Base-by-base conservation (phyloP, 1,140 invertebrate genomes). In the Caenorhabditis brenneri region DNA sequence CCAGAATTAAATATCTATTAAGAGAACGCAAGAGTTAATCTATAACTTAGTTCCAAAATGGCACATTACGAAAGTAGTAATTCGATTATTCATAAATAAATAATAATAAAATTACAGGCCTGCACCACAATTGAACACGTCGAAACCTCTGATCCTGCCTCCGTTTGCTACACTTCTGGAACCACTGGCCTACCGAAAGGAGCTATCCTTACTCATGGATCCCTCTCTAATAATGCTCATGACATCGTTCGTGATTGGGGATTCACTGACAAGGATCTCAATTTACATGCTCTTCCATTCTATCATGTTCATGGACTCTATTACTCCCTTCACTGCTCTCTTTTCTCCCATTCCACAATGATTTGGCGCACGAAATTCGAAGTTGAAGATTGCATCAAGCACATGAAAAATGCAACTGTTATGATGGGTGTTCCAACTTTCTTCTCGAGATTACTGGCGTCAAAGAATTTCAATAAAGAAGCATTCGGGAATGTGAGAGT, bases 301-400 rank as follows among this genome's bases (percentile, higher is more conserved):
- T 91, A 90, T 79, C 89, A 90, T 49, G 88, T 90, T n/a, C 89
- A 90, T 58, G 89, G 89, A 39, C 74, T 90, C 74, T 88, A 89
- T 65, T 85, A 90, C 39, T 85, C 86, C 31, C 74, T 91, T 29
- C 85, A 86, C 36, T 88, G 86, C 53, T 88, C 87, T 9, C 55
- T 90, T 7, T 80, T 90, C 39, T 88, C 87, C 6, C 86, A 88
- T 49, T 91, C 90, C 19, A 81, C 88, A 10, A 80, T 85, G 12
- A 85, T 90, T 33, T 90, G 84, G 84, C 84, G 83, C 22, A 86
- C 89, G 5, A 91, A 89, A 85, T 90, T 90, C 58, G 80, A 85
- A n/a, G 74, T 90, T 5, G 81, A 89, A 31, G 88, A 90, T 33
- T 84, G 86, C 48, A 74, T 91, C 4, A 79, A 89, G 49, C 88